A percentile compares a stretch with the other conserved stretches of the same genome.
These are phyloP conservation scores for Mola mola DNA, from an alignment of 2,113 vertebrate species.

Conservation along the genomic window DNA sequence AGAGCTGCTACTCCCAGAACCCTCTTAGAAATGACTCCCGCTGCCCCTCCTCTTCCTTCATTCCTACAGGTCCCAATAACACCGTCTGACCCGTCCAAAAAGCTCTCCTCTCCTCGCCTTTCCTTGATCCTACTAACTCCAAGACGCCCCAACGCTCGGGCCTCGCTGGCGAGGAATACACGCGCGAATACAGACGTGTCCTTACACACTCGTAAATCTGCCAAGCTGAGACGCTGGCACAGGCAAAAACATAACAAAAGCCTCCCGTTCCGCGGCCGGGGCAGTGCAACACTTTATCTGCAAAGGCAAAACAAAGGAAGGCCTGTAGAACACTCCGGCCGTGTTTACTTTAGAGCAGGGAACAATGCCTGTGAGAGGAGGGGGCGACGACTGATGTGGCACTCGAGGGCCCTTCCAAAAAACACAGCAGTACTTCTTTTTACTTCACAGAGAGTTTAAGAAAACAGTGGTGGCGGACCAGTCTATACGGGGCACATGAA, in stretches of 20 bases:
- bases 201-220: constrained; percentile 68
- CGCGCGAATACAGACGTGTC: constrained; percentile 54
- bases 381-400: constrained; percentile 64
- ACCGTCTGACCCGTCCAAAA: constrained; percentile 39
- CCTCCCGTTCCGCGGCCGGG: constrained; percentile 18
- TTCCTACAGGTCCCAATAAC: constrained; percentile 62
- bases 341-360: constrained; percentile 63
- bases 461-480: constrained; percentile 46
- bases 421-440: constrained; percentile 46
- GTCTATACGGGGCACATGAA: not conserved
- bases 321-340: constrained; percentile 43
- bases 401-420: constrained; percentile 37
- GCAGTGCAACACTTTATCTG: constrained; percentile 63
- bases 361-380: constrained; percentile 67
- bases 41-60: constrained; percentile 54
- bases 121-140: constrained; percentile 19
- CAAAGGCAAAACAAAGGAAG: constrained; percentile 66
- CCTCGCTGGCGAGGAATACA: constrained; percentile 7
- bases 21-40: constrained; percentile 21
- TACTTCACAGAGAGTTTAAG: constrained; percentile 53
- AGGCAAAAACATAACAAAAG: constrained; percentile 61
- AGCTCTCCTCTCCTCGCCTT: constrained; percentile 41
- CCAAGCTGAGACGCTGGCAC: constrained; percentile 54
- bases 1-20: constrained; percentile 20
- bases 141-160: constrained; percentile 8